Evolutionary conservation across 2,113 vertebrate species (phyloP), one percentile per base, ranked within the genome.

Genomic region (Camelus bactrianus): DNA sequence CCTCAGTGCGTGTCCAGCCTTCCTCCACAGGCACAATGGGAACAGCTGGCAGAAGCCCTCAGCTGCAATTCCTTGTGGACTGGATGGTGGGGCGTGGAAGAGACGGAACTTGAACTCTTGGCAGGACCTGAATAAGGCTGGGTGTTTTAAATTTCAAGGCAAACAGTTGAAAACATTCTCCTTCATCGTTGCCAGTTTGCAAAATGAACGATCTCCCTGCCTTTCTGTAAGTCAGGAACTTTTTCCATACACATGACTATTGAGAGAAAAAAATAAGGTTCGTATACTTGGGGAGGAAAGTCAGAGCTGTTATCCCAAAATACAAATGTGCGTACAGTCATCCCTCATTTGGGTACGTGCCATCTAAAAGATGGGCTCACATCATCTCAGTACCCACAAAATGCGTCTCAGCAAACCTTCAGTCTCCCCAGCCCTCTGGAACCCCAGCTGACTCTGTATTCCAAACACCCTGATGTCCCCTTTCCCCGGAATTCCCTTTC

Each of bases 1-100:
- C 2, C 65, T 82, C 26, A 8, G 5, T 11, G 26, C 11, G 0
- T 50, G 16, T 58, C 54, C 42, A 5, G 32, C 64, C 76, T 54
- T 56, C 38, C 54, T 50, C 5, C 6, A 7, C 3, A 24, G 32
- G 50, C 7, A 14, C 32, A 46, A 4, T 1, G 60, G n/a, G n/a
- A 16, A 54, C 9, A 14, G 8, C 8, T 35, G 28, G 14, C 38
- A 69, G 80, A 82, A 48, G 70, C 28, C 3, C 32, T 87, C 20
- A 20, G 30, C 17, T 28, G 9, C 10, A 26, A 26, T 46, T n/a
- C 20, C 17, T 30, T 81, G 52, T 35, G 9, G 11, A n/a, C 75
- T 72, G 32, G 5, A 1, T 24, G n/a, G 26, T 0, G 0, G 13
- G 35, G 20, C 22, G 35, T 1, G 32, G 30, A 38, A 42, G 20